Conservation (phyloP, 2,797 vertebrate species). For the Alfaro cultratus region DNA sequence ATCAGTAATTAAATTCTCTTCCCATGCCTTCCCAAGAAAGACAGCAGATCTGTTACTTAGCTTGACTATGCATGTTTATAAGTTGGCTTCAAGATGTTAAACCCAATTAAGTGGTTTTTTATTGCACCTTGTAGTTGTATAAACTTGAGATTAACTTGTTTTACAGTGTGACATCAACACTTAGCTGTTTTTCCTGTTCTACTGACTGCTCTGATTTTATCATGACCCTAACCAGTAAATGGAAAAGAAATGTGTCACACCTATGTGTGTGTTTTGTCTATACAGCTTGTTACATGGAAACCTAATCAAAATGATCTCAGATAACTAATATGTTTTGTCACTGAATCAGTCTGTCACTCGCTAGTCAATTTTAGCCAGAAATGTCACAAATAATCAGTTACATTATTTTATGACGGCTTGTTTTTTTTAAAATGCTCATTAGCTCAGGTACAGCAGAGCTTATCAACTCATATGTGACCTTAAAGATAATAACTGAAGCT, state of each 20-base stretch:
- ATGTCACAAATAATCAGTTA: neutral
- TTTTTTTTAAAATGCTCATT: neutral
- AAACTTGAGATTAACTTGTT: slow-evolving; percentile 10
- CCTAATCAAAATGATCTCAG: neutral
- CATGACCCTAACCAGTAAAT: neutral
- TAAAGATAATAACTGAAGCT: neutral
- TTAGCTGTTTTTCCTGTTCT: slow-evolving; percentile 6
- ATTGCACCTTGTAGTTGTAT: neutral
- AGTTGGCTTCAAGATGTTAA: slow-evolving; percentile 21
- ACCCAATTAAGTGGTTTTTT: slow-evolving; percentile 6
- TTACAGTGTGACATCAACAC: slow-evolving; percentile 2
- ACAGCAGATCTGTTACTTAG: neutral
- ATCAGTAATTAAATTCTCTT: neutral
- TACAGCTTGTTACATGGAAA: slow-evolving; percentile 9
- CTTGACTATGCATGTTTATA: neutral
- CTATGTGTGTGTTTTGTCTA: slow-evolving; percentile 5
- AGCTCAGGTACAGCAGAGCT: neutral
- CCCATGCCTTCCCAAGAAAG: neutral
- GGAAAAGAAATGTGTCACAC: slow-evolving; percentile 2
- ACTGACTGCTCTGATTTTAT: slow-evolving; percentile 27
- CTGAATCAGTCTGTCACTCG: neutral
- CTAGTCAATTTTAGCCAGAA: neutral
- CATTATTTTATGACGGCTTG: neutral
- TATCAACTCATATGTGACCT: neutral
- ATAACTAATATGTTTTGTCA: neutral